phyloP scores from a whole-genome alignment of 2,113 vertebrate species.

The Ictidomys tridecemlineatus region DNA sequence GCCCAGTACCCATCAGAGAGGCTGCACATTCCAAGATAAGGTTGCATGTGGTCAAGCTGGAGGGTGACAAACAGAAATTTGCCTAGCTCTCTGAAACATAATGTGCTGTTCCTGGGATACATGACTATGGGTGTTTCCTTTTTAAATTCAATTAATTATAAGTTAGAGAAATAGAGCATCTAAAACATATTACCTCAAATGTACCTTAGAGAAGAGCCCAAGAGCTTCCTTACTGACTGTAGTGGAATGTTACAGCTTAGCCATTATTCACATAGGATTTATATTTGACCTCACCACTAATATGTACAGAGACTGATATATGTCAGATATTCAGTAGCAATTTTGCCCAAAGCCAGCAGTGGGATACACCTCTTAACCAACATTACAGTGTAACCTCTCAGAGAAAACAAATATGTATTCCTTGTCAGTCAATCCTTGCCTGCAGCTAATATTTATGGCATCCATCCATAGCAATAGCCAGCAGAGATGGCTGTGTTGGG shows the following conservation, averaged over 20 bases:
- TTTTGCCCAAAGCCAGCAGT: conserved; percentile 67
- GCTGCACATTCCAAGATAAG: neutral
- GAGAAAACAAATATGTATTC: conserved; percentile 55
- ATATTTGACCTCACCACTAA: conserved; percentile 59
- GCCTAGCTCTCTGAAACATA: neutral
- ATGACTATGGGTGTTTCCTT: neutral
- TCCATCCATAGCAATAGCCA: neutral
- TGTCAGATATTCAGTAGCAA: conserved; percentile 78
- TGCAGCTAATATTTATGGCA: neutral
- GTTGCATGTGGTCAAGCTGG: neutral
- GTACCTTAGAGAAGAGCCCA: neutral
- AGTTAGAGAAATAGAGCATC: neutral
- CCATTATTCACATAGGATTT: conserved; percentile 44
- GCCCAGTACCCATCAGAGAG: neutral
- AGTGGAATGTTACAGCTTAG: accelerated
- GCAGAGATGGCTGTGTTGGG: neutral
- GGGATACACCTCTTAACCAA: conserved; percentile 59
- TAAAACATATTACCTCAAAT: neutral
- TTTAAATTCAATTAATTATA: neutral
- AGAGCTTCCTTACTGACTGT: neutral
- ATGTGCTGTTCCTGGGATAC: neutral
- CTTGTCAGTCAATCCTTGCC: conserved; percentile 60
- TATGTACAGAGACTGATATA: conserved; percentile 57
- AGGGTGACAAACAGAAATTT: neutral
- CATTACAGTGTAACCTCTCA: conserved; percentile 56